Base-by-base conservation (phyloP, 2,113 vertebrate genomes). In the Oriolus oriolus region DNA sequence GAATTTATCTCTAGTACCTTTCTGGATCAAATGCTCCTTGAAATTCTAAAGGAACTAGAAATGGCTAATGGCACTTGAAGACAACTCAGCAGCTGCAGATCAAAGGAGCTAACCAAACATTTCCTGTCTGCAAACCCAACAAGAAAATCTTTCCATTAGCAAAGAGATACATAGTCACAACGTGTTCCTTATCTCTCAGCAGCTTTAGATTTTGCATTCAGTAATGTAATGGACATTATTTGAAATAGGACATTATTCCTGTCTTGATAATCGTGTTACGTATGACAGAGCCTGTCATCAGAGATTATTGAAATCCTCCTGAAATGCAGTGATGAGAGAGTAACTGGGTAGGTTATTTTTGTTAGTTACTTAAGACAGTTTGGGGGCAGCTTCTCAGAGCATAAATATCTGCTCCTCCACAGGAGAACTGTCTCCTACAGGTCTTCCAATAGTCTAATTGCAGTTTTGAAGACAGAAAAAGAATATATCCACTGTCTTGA, bases 31-130 rank as follows among this genome's bases (percentile, higher is more conserved):
- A 90, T 1, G 0, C 45, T 79, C 79, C 49, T 65, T 79, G 50
- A 77, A 94, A 91, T 84, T 87, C 56, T 94, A 84, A 77, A 61
- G 84, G 50, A 84, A 60, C 80, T 87, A 85, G 76, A 87, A 96
- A 79, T 76, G 61, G 52, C 35, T 94, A 27, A 87, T 96, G 80
- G 60, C 27, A 33, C 82, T 66, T 17, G 56, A 77, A 94, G 93
- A 50, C 44, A 88, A 45, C 26, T 65, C 64, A 9, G 54, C n/a
- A 49, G 23, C 45, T 95, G 64, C 86, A 64, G 89, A 81, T 91
- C 74, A 92, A 90, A 96, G 80, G 47, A 93, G 45, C 37, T 49
- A 80, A 78, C 79, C 77, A 90, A 80, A 42, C 4, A 90, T 83
- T 94, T 95, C 45, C 54, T 84, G 19, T 52, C 61, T 73, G 49